A percentile compares a stretch with the other conserved stretches of the same genome.
Conservation (phyloP, 1,140 invertebrate species). For the Drosophila kohkoa region DNA sequence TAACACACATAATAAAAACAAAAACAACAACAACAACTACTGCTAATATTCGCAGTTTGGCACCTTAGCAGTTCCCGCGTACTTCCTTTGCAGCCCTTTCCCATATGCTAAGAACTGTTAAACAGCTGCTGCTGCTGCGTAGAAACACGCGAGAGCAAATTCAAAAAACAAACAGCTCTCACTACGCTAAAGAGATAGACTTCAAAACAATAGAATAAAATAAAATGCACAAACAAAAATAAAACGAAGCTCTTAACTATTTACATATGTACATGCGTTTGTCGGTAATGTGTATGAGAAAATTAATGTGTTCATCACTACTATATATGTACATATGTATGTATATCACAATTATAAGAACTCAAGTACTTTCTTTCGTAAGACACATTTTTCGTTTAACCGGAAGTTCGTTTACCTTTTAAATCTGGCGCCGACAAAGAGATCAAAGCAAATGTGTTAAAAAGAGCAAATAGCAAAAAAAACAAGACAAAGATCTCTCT, state of each 20-base stretch:
- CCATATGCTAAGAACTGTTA: not conserved
- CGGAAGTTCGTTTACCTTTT: conserved; percentile 83
- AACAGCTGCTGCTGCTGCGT: conserved; percentile 49
- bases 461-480: conserved; percentile 3
- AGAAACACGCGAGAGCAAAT: conserved; percentile 51
- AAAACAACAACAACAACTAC: conserved; percentile 12
- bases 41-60: conserved; percentile 39
- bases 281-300: conserved; percentile 17
- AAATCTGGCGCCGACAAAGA: conserved; percentile 36
- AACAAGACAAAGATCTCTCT: conserved; percentile 3
- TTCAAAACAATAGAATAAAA: not conserved
- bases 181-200: conserved; percentile 21
- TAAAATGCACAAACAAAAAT: conserved; percentile 46
- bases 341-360: not conserved
- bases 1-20: conserved; percentile 10
- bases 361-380: conserved; percentile 21
- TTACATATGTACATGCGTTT: conserved; percentile 14
- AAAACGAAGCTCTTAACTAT: conserved; percentile 56
- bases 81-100: not conserved
- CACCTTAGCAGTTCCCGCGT: conserved; percentile 28
- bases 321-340: not conserved
- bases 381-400: conserved; percentile 54
- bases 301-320: conserved; percentile 58
- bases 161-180: not conserved
- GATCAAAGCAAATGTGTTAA: conserved; percentile 15